Conservation (phyloP, 2,888 invertebrate species). For the Mechanitis messenoides region DNA sequence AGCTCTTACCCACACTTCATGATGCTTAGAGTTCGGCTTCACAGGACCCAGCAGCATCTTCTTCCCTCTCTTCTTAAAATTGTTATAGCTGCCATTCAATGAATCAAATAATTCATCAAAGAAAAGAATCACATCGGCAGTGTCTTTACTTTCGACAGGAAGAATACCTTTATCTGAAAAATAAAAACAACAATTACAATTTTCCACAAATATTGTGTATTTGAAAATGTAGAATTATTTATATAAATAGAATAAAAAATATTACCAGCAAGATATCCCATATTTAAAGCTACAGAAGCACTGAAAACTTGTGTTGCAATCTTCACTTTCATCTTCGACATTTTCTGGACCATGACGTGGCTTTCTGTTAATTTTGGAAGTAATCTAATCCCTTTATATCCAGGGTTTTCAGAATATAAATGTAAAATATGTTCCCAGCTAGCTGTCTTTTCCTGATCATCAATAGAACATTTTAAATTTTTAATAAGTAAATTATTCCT, state of each 20-base stretch:
- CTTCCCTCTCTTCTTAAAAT: conserved; percentile 11
- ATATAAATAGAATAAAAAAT: not conserved
- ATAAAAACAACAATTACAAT: too few species aligned
- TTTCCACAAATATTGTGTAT: too few species aligned
- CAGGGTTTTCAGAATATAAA: conserved; percentile 27
- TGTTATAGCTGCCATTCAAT: conserved; percentile 20
- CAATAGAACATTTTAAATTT: conserved; percentile 23
- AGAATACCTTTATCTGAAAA: conserved; percentile 18
- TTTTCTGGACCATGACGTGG: conserved; percentile 30
- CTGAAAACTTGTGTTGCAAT: conserved; percentile 35
- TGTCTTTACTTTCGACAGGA: conserved; percentile 12
- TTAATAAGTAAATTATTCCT: conserved; percentile 26
- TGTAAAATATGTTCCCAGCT: conserved; percentile 34
- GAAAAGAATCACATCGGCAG: conserved; percentile 20
- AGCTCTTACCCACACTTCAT: not conserved
- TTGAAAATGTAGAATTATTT: too few species aligned
- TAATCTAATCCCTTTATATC: conserved; percentile 30
- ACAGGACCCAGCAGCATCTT: conserved; percentile 19
- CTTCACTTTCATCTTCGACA: conserved; percentile 34
- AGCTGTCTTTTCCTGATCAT: conserved; percentile 22
- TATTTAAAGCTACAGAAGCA: conserved; percentile 31
- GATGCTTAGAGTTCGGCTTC: conserved; percentile 12
- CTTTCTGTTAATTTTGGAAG: conserved; percentile 33
- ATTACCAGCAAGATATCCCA: conserved; percentile 36
- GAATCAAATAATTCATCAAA: conserved; percentile 27